phyloP scores from a whole-genome alignment of 2,888 invertebrate species.

The Pandemis corylana region DNA sequence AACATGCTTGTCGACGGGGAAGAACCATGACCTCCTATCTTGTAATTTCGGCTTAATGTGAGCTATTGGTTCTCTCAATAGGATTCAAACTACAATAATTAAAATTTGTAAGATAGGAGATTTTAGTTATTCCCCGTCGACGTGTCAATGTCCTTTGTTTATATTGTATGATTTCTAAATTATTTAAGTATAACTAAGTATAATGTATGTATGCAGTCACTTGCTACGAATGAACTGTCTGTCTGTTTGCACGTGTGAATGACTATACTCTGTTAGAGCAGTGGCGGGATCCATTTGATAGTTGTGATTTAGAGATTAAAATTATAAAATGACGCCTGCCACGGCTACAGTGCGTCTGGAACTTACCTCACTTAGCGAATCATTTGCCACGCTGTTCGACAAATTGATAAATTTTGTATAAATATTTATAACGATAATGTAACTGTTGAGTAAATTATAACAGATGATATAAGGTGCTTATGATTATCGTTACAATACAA shows the following conservation, averaged over 20 bases:
- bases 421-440: slow-evolving; percentile 82
- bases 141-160: neutral
- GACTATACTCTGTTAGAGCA: neutral
- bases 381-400: slow-evolving; percentile 73
- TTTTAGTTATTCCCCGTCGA: no score
- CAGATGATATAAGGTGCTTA: slow-evolving; percentile 84
- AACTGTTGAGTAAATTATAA: slow-evolving; percentile 82
- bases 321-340: neutral
- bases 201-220: slow-evolving; percentile 24
- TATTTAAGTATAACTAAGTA: neutral
- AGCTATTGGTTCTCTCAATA: no score
- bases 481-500: slow-evolving; percentile 85
- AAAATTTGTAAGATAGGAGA: no score
- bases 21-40: no score
- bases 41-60: no score
- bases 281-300: neutral
- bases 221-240: slow-evolving; percentile 27
- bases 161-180: neutral
- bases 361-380: slow-evolving; percentile 31
- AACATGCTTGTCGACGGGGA: neutral
- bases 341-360: neutral
- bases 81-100: no score
- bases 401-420: slow-evolving; percentile 82
- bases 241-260: slow-evolving; percentile 29
- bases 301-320: neutral